Evolutionary conservation across 2,113 vertebrate genomes (phyloP).

Genomic region (Oryctolagus cuniculus): mOryCun1.1 NC_091442.1:72039001-72039500

Average conservation of each 20-base stretch:
- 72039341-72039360: background rate
- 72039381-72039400: constrained; percentile 26
- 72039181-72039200: constrained; percentile 43
- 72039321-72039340: constrained; percentile 64
- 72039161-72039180: constrained; percentile 42
- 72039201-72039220: background rate
- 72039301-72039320: background rate
- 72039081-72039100: constrained; percentile 44
- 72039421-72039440: background rate
- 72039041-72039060: constrained; percentile 6
- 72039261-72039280: background rate
- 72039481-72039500: constrained; percentile 1
- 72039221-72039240: constrained; percentile 30
- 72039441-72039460: constrained; percentile 16
- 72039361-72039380: constrained; percentile 41
- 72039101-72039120: background rate
- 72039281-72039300: background rate
- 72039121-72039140: constrained; percentile 5
- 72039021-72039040: constrained; percentile 23
- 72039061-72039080: constrained; percentile 31
- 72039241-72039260: constrained; percentile 49
- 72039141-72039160: constrained; percentile 48
- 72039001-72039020: constrained; percentile 5
- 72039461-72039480: constrained; percentile 28
- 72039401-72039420: constrained; percentile 40